Evolutionary conservation across 2,113 vertebrate genomes (phyloP).

Genomic region (Tychaedon coryphoeus): DNA sequence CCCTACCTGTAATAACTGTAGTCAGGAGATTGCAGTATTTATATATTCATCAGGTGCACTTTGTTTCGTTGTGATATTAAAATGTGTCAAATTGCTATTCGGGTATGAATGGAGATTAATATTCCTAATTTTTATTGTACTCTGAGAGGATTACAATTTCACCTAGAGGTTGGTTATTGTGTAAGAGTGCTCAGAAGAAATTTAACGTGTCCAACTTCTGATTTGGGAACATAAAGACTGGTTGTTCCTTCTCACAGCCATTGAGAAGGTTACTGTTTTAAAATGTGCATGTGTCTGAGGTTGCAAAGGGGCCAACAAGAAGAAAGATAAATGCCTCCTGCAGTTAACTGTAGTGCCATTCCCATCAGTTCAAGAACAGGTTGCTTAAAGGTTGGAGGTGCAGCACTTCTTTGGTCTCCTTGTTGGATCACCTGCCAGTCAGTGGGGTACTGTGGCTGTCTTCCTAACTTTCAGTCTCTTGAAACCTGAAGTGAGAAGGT

Average conservation of each 20-base stretch:
- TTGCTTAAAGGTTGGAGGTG: neutral
- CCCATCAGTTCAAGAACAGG: neutral
- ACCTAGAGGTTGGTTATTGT: neutral
- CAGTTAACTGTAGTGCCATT: neutral
- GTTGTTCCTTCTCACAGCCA: neutral
- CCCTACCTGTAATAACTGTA: neutral
- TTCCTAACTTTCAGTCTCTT: neutral
- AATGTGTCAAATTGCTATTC: neutral
- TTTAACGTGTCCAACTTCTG: neutral
- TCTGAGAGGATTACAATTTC: neutral
- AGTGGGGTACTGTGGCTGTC: neutral
- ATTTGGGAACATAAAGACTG: neutral
- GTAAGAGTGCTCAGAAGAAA: neutral
- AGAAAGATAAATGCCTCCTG: neutral
- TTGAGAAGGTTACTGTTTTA: neutral
- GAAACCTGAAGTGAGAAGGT: neutral
- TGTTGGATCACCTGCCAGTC: neutral
- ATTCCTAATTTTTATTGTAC: neutral
- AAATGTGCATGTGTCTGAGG: neutral
- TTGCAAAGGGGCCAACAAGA: neutral
- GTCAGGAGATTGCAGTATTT: neutral
- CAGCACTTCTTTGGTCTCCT: neutral
- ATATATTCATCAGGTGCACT: neutral
- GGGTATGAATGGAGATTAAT: neutral
- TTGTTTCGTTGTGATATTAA: neutral